A percentile compares a stretch with the other conserved stretches of the same genome.
Conservation (phyloP, 2,888 invertebrate genomes). For the Nephrotoma guestfalica region DNA sequence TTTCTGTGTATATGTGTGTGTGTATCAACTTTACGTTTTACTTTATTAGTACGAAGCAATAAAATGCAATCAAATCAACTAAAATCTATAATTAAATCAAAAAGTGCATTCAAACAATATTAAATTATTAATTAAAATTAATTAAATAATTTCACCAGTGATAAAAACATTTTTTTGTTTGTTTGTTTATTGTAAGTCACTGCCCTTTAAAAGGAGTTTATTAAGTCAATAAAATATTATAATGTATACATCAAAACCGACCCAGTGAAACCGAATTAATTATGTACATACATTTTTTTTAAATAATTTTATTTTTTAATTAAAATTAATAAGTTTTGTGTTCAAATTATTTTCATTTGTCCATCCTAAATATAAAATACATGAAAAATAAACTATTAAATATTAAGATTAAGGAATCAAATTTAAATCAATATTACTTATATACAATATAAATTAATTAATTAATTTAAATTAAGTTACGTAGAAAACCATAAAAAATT, state of each 20-base stretch:
- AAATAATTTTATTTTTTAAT: not conserved
- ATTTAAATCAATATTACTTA: not conserved
- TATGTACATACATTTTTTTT: not conserved
- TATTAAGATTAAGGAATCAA: not conserved
- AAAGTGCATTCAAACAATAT: not conserved
- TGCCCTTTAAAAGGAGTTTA: not conserved
- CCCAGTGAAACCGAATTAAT: not conserved
- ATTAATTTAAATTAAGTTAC: not conserved
- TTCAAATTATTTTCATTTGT: not conserved
- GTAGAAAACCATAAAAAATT: not conserved
- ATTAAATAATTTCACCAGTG: not conserved
- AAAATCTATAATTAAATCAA: not conserved
- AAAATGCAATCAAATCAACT: not conserved
- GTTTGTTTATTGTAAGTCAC: not conserved
- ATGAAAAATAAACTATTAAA: not conserved
- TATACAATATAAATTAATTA: not conserved
- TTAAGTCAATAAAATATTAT: not conserved
- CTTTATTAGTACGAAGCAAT: not conserved
- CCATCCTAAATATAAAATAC: not conserved
- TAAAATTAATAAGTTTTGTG: not conserved
- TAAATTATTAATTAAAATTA: not conserved
- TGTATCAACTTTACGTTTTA: not conserved
- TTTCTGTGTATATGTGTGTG: not conserved
- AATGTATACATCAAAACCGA: not conserved
- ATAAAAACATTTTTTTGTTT: not conserved